phyloP scores from a whole-genome alignment of 2,113 vertebrate species.

The Henicopernis longicauda region DNA sequence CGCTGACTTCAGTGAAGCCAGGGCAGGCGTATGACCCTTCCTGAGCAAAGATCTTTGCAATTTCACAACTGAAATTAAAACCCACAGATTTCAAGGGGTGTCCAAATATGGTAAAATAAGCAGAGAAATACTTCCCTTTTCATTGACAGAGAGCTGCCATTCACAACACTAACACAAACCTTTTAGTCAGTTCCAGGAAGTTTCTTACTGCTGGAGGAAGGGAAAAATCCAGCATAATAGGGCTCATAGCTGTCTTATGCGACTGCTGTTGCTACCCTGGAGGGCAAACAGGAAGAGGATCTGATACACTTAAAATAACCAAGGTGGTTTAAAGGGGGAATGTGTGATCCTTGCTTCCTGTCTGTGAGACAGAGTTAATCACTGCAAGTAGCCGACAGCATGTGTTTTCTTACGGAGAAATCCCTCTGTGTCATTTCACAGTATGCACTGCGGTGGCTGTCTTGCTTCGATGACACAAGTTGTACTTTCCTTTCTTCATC shows the following conservation, averaged over 20 bases:
- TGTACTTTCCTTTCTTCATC: constrained; percentile 59
- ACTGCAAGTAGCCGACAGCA: background rate
- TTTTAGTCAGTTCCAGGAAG: background rate
- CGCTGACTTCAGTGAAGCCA: background rate
- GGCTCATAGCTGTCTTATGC: background rate
- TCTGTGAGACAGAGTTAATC: constrained; percentile 68
- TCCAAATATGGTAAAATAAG: constrained; percentile 20
- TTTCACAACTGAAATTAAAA: constrained; percentile 6
- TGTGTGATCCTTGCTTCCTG: constrained; percentile 37
- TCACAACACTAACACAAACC: background rate
- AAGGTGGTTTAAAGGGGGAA: constrained; percentile 7
- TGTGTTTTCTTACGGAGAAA: constrained; percentile 13
- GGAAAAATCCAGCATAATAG: background rate
- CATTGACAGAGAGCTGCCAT: rapidly evolving
- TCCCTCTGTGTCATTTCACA: constrained; percentile 43
- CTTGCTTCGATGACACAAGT: constrained; percentile 50
- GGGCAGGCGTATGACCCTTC: background rate
- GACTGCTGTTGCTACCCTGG: background rate
- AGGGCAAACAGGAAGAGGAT: constrained; percentile 68
- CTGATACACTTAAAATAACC: background rate
- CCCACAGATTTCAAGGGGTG: background rate
- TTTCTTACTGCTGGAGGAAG: background rate
- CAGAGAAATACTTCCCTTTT: background rate
- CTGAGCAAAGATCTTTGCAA: background rate
- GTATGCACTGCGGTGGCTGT: background rate